Base-by-base conservation (phyloP, 2,888 invertebrate genomes). In the Acrobasis consociella region DNA sequence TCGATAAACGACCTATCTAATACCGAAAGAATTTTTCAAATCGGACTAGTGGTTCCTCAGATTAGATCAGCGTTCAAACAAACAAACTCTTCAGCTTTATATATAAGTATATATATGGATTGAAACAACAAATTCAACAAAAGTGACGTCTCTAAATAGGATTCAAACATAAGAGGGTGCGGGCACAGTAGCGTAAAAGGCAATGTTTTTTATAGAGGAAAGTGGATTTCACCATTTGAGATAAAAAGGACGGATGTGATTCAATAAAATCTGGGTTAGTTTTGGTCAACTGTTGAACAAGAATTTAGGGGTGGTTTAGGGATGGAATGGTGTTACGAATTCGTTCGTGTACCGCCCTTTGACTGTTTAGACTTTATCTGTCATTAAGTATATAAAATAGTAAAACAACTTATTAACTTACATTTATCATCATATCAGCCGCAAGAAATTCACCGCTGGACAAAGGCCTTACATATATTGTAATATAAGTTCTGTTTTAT, bases 181-280 rank as follows among this genome's bases (percentile, higher is more conserved):
- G 53, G 10, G 42, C 52, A 60, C 22, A 49, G 52, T 13, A 49
- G 53, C 52, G 53, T 61, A 31, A 61, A 61, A 61, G 49, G 46
- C 61, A 46, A 53, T 61, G 42, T 61, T 61, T 61, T 53, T 53
- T 53, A 15, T 31, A 7, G 37, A 61, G 22, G 46, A 61, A 61
- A 61, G 61, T 61, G 53, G 61, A 60, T 60, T 60, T 60, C 37
- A 61, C 53, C 61, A 53, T 61, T 61, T 61, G 49, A 53, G 61
- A 61, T 61, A 61, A 61, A 61, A 61, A 61, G 61, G 53, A 61
- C 49, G 52, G 53, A 61, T 61, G 61, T 61, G 61, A 61, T 61
- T 61, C 61, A 61, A 61, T 61, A 46, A 46, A 61, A 61, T 37
- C 53, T 17, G 13, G 39, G 60, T 60, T 60, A 39, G 49, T 59